Conservation (phyloP, 2,888 invertebrate genomes). For the Scelioninae gen. 1 region DNA sequence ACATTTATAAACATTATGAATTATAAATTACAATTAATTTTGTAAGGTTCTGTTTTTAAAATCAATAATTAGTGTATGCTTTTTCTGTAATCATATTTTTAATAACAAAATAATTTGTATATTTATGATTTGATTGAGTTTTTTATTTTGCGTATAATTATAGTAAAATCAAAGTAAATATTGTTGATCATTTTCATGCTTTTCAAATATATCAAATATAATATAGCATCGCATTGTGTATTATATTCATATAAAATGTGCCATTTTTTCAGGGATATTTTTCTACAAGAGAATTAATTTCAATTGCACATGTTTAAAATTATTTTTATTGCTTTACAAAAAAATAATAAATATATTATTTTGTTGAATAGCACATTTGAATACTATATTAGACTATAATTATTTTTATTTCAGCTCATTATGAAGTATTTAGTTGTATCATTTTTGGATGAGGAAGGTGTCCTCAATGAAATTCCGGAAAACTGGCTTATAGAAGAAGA, state of each 20-base stretch:
- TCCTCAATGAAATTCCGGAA: slow-evolving; percentile 4
- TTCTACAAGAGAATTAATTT: no score
- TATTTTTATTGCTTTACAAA: no score
- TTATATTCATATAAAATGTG: background rate
- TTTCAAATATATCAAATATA: background rate
- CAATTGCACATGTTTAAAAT: slow-evolving; percentile 20
- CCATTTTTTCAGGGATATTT: no score
- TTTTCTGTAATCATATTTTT: no score
- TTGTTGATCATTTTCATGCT: slow-evolving; percentile 2
- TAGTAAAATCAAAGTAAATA: slow-evolving; percentile 7
- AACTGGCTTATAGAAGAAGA: slow-evolving; percentile 5
- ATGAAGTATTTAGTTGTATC: slow-evolving; percentile 15
- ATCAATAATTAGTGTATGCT: no score
- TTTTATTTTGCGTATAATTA: slow-evolving; percentile 10
- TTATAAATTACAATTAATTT: no score
- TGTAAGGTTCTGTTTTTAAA: no score
- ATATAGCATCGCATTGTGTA: background rate
- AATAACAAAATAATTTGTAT: background rate
- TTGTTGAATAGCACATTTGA: background rate
- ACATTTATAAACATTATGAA: no score
- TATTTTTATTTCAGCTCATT: slow-evolving; percentile 8
- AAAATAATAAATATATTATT: slow-evolving; percentile 11
- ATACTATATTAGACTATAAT: background rate
- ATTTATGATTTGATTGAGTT: slow-evolving; percentile 11
- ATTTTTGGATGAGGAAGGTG: slow-evolving; percentile 16